Evolutionary conservation across 2,113 vertebrate genomes (phyloP).

Genomic region (Porphyrio hochstetteri): DNA sequence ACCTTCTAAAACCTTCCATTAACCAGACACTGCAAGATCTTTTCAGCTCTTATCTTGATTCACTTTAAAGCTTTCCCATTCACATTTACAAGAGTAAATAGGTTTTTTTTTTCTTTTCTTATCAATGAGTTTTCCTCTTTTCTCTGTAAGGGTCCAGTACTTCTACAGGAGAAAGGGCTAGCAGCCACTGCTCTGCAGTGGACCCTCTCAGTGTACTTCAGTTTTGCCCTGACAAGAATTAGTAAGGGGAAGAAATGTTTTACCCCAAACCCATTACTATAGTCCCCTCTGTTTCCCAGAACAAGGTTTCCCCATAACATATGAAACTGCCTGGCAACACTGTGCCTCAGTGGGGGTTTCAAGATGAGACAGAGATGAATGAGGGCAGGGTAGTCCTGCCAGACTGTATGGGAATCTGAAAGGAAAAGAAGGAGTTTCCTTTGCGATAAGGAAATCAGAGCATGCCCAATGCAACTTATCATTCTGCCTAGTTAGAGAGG

Average conservation of each 20-base stretch:
- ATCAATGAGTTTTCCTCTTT: neutral
- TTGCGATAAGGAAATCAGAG: neutral
- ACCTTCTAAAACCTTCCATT: neutral
- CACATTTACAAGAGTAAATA: neutral
- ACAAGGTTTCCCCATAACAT: neutral
- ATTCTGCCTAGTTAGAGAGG: neutral
- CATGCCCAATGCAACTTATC: neutral
- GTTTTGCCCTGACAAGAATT: neutral
- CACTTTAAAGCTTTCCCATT: neutral
- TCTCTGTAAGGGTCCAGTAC: neutral
- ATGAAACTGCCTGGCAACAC: neutral
- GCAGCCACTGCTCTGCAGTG: neutral
- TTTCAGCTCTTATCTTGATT: neutral
- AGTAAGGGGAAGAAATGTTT: neutral
- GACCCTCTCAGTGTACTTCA: rapidly evolving
- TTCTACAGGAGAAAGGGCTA: neutral
- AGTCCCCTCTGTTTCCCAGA: neutral
- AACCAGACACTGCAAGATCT: neutral
- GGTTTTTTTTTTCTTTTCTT: rapidly evolving
- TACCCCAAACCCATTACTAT: neutral
- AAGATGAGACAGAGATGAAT: neutral
- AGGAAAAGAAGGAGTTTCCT: neutral
- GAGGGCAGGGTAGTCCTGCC: neutral
- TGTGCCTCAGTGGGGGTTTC: neutral
- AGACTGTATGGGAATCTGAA: neutral